Evolutionary conservation across 2,888 invertebrate species (phyloP), one percentile per base, ranked within the genome.

Genomic region (Spatulosminthurus flaviceps): DNA sequence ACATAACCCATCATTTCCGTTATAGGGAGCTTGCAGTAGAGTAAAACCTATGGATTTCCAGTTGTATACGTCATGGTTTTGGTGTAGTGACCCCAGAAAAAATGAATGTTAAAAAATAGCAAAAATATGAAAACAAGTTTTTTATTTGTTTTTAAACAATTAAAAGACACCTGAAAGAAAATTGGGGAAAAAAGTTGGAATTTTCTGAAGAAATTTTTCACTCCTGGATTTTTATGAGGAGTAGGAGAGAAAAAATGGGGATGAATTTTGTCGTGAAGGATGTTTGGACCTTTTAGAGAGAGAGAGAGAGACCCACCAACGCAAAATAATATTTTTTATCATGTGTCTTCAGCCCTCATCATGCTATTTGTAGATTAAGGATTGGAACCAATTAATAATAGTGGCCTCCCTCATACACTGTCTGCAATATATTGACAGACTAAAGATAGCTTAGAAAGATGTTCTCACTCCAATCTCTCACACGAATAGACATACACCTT

Each of bases 331-430:
- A 19, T n/a, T 73, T 72, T 24, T 41, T 72, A 5, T 41, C 51
- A 16, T 67, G 26, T 19, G 28, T 7, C 67, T 28, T 24, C 71
- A 41, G n/a, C n/a, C n/a, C n/a, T n/a, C 43, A 72, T 42, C 43
- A 72, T 42, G 24, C n/a, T 51, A 72, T 72, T 72, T 26, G 51
- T 72, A 72, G 16, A 26, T 72, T 72, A 73, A 60, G 73, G 60
- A 60, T 73, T 73, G 60, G 60, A 73, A 60, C 73, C 73, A 73
- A 73, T 72, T 72, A 72, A 72, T 73, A 73, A 73, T 28, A n/a
- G 73, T 24, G 73, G 28, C 60, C 28, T 26, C 51, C 26, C 73
- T 60, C 43, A 43, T n/a, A n/a, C n/a, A n/a, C n/a, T n/a, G n/a
- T n/a, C n/a, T n/a, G n/a, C n/a, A n/a, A n/a, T n/a, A n/a, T 60